Conservation (phyloP, 2,113 vertebrate genomes). For the Melanerpes formicivorus region DNA sequence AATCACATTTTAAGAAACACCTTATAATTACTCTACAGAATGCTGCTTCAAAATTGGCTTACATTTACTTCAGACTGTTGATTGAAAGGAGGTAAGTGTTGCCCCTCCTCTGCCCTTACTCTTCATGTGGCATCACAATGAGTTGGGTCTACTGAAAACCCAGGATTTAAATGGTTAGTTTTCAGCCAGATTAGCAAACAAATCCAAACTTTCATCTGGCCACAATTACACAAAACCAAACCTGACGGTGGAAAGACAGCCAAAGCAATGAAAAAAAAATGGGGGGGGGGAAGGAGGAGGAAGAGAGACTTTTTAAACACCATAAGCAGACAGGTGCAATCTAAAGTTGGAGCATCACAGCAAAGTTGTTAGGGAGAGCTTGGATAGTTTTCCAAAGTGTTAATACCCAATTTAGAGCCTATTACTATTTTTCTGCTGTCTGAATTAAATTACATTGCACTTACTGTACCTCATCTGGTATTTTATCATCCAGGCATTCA, state of each 20-base stretch:
- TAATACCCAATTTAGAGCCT: background rate
- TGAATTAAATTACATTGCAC: constrained; percentile 35
- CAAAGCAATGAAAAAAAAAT: background rate
- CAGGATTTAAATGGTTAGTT: background rate
- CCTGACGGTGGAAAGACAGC: background rate
- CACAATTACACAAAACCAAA: background rate
- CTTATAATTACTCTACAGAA: background rate
- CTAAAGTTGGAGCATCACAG: background rate
- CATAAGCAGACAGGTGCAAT: background rate
- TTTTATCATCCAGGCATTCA: background rate
- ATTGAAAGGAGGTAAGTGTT: background rate
- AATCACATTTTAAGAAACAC: background rate
- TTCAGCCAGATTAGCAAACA: background rate
- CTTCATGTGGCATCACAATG: background rate
- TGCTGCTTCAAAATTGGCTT: background rate
- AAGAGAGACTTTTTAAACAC: background rate
- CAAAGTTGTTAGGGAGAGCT: too few relatives aligned
- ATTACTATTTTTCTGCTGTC: background rate
- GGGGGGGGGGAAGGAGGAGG: too few relatives aligned
- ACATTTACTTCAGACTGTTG: background rate
- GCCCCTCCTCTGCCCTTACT: background rate
- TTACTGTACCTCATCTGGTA: background rate
- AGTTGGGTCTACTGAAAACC: background rate
- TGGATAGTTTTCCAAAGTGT: too few relatives aligned
- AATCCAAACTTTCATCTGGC: background rate